Conservation (phyloP, 2,113 vertebrate genomes). For the Ammodytes dubius region DNA sequence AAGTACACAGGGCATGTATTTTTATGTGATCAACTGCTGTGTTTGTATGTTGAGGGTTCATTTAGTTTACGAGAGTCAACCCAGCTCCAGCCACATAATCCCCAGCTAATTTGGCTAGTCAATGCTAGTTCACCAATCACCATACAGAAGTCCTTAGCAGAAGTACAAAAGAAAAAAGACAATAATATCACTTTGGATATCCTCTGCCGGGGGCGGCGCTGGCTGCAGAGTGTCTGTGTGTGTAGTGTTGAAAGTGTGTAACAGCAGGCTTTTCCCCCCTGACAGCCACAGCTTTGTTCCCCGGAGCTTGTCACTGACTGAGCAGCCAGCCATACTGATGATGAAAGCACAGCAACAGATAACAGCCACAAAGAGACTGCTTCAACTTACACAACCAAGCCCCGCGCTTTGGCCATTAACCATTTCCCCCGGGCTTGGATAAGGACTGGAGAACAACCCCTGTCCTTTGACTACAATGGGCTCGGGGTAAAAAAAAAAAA, state of each 20-base stretch:
- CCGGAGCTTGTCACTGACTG: constrained; percentile 48
- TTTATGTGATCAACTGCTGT: neutral
- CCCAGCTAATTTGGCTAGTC: neutral
- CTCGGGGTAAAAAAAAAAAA: constrained; percentile 11
- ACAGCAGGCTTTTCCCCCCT: constrained; percentile 54
- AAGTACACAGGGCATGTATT: no score
- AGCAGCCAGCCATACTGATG: constrained; percentile 60
- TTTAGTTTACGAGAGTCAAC: neutral
- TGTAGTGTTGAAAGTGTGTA: constrained; percentile 42
- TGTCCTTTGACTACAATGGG: constrained; percentile 54
- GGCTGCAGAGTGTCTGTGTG: neutral
- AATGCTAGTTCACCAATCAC: neutral
- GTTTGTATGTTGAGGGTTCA: neutral
- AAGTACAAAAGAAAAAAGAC: constrained; percentile 41
- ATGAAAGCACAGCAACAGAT: constrained; percentile 74
- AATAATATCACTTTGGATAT: constrained; percentile 49
- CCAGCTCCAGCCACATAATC: neutral
- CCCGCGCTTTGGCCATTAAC: constrained; percentile 43
- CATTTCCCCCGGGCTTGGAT: constrained; percentile 46
- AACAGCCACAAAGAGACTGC: constrained; percentile 55
- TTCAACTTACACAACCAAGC: constrained; percentile 53
- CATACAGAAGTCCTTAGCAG: constrained; percentile 21
- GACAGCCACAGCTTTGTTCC: constrained; percentile 70
- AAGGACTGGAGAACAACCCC: constrained; percentile 20
- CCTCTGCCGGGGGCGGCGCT: constrained; percentile 35